Evolutionary conservation across 2,888 invertebrate species (phyloP).

Genomic region (Machimus rusticus): DNA sequence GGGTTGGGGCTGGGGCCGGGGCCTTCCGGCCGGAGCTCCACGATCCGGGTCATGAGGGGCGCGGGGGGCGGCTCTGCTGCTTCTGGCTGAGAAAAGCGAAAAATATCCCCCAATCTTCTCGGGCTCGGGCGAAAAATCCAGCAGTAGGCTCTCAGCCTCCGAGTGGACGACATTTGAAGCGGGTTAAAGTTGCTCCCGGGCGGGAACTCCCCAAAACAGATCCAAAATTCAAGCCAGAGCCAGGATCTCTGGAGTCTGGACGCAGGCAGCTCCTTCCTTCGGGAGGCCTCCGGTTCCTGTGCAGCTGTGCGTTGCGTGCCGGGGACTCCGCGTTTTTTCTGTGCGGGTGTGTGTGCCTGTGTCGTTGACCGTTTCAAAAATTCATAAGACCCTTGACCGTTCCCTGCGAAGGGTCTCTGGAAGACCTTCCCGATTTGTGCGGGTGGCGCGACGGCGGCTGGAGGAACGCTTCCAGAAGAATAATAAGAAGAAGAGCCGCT

Average conservation of each 20-base stretch:
- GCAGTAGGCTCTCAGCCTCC: conserved; percentile 63
- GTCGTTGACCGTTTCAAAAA: conserved; percentile 28
- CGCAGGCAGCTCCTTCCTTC: neutral
- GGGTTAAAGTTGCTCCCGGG: neutral
- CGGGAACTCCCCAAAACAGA: neutral
- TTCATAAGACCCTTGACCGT: conserved; percentile 19
- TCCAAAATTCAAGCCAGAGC: neutral
- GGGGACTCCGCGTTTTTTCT: neutral
- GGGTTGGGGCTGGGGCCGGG: too few relatives aligned
- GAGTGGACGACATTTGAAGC: conserved; percentile 59
- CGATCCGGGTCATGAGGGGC: neutral
- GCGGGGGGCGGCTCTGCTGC: neutral
- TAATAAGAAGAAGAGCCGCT: neutral
- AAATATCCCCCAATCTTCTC: conserved; percentile 6
- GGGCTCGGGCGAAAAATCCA: neutral
- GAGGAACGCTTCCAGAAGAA: neutral
- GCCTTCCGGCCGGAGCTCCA: neutral
- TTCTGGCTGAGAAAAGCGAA: neutral
- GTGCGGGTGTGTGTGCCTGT: neutral
- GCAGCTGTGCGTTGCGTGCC: neutral
- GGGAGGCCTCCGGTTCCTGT: neutral
- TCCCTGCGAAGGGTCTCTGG: neutral
- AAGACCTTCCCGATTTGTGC: neutral
- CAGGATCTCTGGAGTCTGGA: neutral
- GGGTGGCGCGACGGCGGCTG: neutral